phyloP scores from a whole-genome alignment of 2,797 vertebrate genomes.

The Ctenopoma multispine region DNA sequence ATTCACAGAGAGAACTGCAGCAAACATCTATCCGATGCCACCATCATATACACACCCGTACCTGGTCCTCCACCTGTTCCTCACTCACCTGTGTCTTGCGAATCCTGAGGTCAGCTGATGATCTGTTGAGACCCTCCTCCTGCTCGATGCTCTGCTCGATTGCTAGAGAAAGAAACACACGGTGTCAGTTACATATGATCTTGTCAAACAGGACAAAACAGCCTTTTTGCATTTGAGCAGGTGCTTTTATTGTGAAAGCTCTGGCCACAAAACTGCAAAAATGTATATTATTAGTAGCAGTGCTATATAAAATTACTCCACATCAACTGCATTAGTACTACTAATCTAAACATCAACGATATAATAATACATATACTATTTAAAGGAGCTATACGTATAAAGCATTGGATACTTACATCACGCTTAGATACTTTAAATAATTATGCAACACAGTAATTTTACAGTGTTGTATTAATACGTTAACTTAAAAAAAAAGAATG shows the following conservation, averaged over 20 bases:
- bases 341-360: too few species aligned
- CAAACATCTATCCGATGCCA: not conserved
- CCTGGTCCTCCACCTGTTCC: not conserved
- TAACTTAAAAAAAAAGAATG: too few species aligned
- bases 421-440: too few species aligned
- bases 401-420: too few species aligned
- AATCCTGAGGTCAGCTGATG: conserved; percentile 94
- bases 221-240: not conserved
- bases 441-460: too few species aligned
- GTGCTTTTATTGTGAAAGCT: conserved; percentile 22
- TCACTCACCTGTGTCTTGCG: conserved; percentile 92
- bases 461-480: too few species aligned
- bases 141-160: conserved; percentile 97
- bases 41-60: not conserved
- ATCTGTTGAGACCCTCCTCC: conserved; percentile 95
- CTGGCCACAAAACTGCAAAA: not conserved
- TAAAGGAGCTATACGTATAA: too few species aligned
- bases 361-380: too few species aligned
- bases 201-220: not conserved
- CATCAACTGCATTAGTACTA: too few species aligned
- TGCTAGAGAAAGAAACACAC: conserved; percentile 76
- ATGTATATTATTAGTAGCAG: too few species aligned
- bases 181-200: not conserved
- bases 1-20: not conserved
- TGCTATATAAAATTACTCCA: too few species aligned